Evolutionary conservation across 2,888 invertebrate genomes (phyloP).

Genomic region (Endotricha flammealis): DNA sequence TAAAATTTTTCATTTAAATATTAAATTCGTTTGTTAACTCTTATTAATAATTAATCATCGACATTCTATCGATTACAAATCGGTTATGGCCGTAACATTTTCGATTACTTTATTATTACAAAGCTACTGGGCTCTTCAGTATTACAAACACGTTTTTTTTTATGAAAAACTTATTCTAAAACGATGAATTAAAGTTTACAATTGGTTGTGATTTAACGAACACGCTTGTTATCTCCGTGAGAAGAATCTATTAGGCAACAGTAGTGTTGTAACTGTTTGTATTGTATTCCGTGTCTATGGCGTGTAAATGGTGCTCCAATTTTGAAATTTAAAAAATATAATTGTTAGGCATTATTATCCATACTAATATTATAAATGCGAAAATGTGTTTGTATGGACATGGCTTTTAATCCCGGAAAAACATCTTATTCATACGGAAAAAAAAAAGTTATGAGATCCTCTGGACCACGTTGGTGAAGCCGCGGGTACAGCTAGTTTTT

Average conservation of each 20-base stretch:
- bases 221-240: constrained; percentile 51
- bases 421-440: too few relatives aligned
- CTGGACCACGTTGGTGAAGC: not conserved
- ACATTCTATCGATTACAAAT: constrained; percentile 15
- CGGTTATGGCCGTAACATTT: constrained; percentile 16
- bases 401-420: not conserved
- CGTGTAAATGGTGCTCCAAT: constrained; percentile 39
- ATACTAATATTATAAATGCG: too few relatives aligned
- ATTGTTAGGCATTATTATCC: constrained; percentile 11
- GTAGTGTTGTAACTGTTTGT: constrained; percentile 50
- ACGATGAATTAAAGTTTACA: constrained; percentile 19
- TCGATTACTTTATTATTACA: constrained; percentile 24
- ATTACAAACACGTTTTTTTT: constrained; percentile 29
- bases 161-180: constrained; percentile 19
- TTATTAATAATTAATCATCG: constrained; percentile 12
- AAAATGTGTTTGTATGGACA: not conserved
- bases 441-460: too few relatives aligned
- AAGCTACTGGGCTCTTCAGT: constrained; percentile 25
- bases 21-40: too few relatives aligned
- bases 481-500: too few relatives aligned
- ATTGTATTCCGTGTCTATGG: constrained; percentile 42
- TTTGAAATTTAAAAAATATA: constrained; percentile 42
- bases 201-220: constrained; percentile 26
- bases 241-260: constrained; percentile 53
- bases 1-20: too few relatives aligned